Base-by-base conservation (phyloP, 2,113 vertebrate species). In the Tachuris rubrigastra region DNA sequence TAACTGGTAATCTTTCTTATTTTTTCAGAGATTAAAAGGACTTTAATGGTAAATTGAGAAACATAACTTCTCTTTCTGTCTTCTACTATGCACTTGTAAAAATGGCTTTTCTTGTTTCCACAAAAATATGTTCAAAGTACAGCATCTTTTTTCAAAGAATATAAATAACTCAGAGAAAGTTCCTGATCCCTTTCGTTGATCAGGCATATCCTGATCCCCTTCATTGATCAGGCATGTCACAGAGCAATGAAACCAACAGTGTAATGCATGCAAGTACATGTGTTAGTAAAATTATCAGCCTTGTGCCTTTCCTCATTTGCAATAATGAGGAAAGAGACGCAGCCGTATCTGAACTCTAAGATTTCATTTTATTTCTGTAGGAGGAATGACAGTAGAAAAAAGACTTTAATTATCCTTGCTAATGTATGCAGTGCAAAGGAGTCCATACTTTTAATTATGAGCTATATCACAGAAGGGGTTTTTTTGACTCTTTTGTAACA, bases 61-160 rank as follows among this genome's bases (percentile, higher is more conserved):
- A 85, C 37, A 65, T 69, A 83, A 87, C 27, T 95, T 84, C 14
- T 89, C 21, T 67, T 96, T 87, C 68, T 87, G 89, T 28, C 15
- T 55, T 88, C 80, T 83, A 63, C 77, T 89, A 79, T 18, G 15
- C 35, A 71, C 56, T 47, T 72, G 76, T 58, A 23, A 78, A 94
- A 94, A 90, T 14, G 6, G 2, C 5, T 91, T 83, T 85, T 52
- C 37, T 58, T 85, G 14, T 44, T 91, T 62, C 44, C 65, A 87
- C 74, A 87, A 41, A 93, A 89, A 93, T 37, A 60, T 94, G 22
- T 89, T 94, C 1, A 1, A 96, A 94, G 31, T 4, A 87, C n/a
- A 95, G 56, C 53, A 71, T 88, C 93, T 92, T 91, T 74, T 96
- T 97, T 97, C 85, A 97, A 96, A 97, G 88, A 68, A 60, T 28